Evolutionary conservation across 2,113 vertebrate genomes (phyloP).

Genomic region (Podocnemis expansa): DNA sequence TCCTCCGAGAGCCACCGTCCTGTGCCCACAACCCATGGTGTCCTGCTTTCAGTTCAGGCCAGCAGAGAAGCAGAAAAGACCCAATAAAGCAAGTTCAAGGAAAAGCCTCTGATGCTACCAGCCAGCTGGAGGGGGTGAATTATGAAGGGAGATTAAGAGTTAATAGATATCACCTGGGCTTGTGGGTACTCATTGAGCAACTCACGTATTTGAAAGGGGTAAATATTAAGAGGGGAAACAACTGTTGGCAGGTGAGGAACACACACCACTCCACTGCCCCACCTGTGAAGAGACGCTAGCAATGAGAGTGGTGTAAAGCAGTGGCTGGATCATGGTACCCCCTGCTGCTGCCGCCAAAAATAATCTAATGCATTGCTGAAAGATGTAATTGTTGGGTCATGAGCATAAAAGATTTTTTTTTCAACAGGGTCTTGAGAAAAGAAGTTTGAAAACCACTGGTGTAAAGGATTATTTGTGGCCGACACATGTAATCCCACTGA

Average conservation of each 20-base stretch:
- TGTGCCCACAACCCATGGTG: not conserved
- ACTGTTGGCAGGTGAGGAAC: not conserved
- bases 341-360: too few relatives aligned
- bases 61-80: not conserved
- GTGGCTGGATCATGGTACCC: too few relatives aligned
- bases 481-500: not conserved
- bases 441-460: too few relatives aligned
- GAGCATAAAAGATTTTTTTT: too few relatives aligned
- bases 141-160: not conserved
- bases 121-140: not conserved
- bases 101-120: not conserved
- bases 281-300: not conserved
- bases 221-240: not conserved
- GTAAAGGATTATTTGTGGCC: not conserved
- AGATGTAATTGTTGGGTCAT: too few relatives aligned
- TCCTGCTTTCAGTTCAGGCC: not conserved
- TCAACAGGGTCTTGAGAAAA: too few relatives aligned
- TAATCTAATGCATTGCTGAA: too few relatives aligned
- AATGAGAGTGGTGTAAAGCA: not conserved
- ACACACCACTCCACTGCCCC: not conserved
- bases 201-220: not conserved
- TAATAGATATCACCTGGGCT: not conserved
- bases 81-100: rapidly evolving
- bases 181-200: not conserved
- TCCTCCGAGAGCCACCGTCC: too few relatives aligned